Base-by-base conservation (phyloP, 2,888 invertebrate species). In the Folsomia candida region DNA sequence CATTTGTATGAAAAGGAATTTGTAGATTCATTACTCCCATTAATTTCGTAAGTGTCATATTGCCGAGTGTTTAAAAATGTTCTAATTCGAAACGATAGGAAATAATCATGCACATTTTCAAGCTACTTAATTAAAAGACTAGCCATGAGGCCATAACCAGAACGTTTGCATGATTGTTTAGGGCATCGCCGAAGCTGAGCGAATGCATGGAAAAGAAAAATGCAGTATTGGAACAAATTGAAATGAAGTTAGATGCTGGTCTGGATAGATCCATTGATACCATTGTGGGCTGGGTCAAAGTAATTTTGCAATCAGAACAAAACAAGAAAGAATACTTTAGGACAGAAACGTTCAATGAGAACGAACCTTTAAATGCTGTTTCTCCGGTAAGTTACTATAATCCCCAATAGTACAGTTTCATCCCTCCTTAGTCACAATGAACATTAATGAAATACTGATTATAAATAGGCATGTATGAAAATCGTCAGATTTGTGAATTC, bases 1-100 rank as follows among this genome's bases (percentile, higher is more conserved):
- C 93, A 93, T 83, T 86, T 97, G 81, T 88, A 97, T 82, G 96
- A 96, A 79, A 96, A 96, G 81, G 92, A 94, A 81, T 96, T 94
- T 82, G 90, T 89, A 79, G 95, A 97, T 82, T 90, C 91, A 70
- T 88, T 97, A 2, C 85, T 95, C 54, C 95, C 96, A 6, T 89
- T 96, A 78, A 88, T 97, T 51, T 87, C 89, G 94, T 94, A 86
- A 87, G 87, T 82, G 26, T 68, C 14, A 3, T 29, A 60, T 18
- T 22, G n/a, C n/a, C n/a, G n/a, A n/a, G n/a, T n/a, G 25, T 64
- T 58, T 26, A 51, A 27, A 6, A 63, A 69, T 6, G 14, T 62
- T 9, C 29, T 25, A 29, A 51, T 22, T 64, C 57, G n/a, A 61
- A 28, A 37, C n/a, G n/a, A n/a, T n/a, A n/a, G n/a, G n/a, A n/a